phyloP scores from a whole-genome alignment of 1,140 invertebrate genomes.

The Batillaria attramentaria region DNA sequence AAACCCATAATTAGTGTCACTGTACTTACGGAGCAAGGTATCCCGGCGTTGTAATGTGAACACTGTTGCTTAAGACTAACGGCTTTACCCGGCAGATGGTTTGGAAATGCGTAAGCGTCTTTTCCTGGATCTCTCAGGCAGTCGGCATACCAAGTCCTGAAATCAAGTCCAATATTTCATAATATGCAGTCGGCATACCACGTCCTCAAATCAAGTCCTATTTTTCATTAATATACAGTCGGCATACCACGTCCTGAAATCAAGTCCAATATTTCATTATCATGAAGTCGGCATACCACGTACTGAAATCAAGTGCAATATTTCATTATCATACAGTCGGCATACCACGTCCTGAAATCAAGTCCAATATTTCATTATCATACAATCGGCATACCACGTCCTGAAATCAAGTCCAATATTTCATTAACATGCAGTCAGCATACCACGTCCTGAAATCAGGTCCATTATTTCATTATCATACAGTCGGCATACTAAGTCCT shows the following conservation, averaged over 20 bases:
- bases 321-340: neutral
- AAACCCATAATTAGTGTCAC: too few species aligned
- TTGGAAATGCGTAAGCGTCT: conserved; percentile 43
- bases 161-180: too few species aligned
- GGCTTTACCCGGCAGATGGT: conserved; percentile 55
- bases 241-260: conserved; percentile 54
- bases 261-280: neutral
- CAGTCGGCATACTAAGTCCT: neutral
- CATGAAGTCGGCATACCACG: conserved; percentile 43
- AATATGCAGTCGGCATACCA: conserved; percentile 48
- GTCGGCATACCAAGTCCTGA: conserved; percentile 43
- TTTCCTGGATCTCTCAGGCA: conserved; percentile 44
- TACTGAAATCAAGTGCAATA: conserved; percentile 38
- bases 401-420: neutral
- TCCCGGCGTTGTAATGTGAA: conserved; percentile 54
- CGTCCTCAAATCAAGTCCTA: conserved; percentile 43
- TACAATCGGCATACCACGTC: neutral
- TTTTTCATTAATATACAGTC: neutral
- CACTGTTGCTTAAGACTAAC: conserved; percentile 58
- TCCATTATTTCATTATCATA: neutral
- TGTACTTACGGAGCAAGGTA: conserved; percentile 55
- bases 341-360: conserved; percentile 52
- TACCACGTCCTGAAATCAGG: neutral
- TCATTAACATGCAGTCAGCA: too few species aligned
- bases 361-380: neutral